Base-by-base conservation (phyloP, 2,113 vertebrate genomes). In the Circaetus cinerascens region DNA sequence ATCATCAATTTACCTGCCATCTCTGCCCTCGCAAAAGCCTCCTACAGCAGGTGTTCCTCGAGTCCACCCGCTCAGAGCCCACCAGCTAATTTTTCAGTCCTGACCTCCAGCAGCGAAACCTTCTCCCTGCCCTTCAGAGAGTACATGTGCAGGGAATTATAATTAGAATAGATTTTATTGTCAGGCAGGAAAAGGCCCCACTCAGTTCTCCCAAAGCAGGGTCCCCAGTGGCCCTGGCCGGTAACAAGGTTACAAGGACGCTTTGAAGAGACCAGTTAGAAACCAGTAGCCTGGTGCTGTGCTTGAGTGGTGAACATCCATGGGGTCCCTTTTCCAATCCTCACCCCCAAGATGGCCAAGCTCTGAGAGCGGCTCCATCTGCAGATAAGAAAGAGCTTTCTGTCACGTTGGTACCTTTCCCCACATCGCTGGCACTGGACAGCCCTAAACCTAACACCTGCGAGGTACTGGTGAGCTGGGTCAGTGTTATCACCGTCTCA, bases 111-210 rank as follows among this genome's bases (percentile, higher is more conserved):
- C 3, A 0, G 20, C 2, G 0, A 90, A 72, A 63, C 7, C 22
- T 57, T 85, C 82, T 46, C 51, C 48, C 46, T 78, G 48, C 38
- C 77, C 66, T 95, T 86, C 77, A 34, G 41, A 63, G 34, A 63
- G 13, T 45, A 36, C 15, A 5, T 45, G 53, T 62, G 12, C 27
- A 38, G 22, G 15, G 55, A 63, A 14, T 19, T 62, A 45, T 77
- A 77, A 90, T 78, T 90, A 57, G 59, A 83, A 86, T 26, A 68
- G 77, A 79, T 74, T 90, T 87, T 55, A 45, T 68, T 69, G 43
- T 78, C 82, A 74, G 48, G 22, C 66, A 90, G 43, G 48, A 74
- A 78, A 78, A 66, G 20, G 20, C 38, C 26, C 16, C 10, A 10
- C 34, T 72, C 64, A 36, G 1, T 72, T 77, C 75, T 71, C 32